Conservation (phyloP, 2,113 vertebrate species). For the Cynopterus brachyotis region DNA sequence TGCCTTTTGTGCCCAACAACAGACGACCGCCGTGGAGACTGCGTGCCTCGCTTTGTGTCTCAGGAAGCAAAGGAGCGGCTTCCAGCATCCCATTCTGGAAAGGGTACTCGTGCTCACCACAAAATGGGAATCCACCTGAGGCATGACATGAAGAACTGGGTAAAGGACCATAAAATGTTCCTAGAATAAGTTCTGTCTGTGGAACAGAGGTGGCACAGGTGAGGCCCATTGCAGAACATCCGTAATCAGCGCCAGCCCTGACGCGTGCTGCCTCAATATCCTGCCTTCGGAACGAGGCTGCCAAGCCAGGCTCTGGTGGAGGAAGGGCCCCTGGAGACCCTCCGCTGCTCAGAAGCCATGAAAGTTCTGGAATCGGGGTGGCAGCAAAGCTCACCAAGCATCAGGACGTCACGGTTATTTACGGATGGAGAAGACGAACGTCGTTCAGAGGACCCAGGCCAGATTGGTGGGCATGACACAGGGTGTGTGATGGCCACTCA, state of each 20-base stretch:
- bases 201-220: neutral
- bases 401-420: neutral
- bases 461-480: rapidly evolving
- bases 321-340: neutral
- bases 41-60: neutral
- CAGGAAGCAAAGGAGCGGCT: neutral
- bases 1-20: neutral
- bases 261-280: neutral
- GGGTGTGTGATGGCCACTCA: neutral
- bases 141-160: neutral
- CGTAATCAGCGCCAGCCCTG: neutral
- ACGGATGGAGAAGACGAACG: neutral
- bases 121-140: neutral
- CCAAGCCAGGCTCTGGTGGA: neutral
- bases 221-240: rapidly evolving
- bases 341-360: neutral
- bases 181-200: neutral
- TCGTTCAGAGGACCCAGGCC: neutral
- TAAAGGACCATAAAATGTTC: neutral
- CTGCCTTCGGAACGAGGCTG: neutral
- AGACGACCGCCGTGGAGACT: neutral
- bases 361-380: neutral
- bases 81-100: neutral
- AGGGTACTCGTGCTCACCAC: neutral
- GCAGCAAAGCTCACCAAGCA: neutral